Conservation (phyloP, 2,113 vertebrate species). For the Cololabis saira region DNA sequence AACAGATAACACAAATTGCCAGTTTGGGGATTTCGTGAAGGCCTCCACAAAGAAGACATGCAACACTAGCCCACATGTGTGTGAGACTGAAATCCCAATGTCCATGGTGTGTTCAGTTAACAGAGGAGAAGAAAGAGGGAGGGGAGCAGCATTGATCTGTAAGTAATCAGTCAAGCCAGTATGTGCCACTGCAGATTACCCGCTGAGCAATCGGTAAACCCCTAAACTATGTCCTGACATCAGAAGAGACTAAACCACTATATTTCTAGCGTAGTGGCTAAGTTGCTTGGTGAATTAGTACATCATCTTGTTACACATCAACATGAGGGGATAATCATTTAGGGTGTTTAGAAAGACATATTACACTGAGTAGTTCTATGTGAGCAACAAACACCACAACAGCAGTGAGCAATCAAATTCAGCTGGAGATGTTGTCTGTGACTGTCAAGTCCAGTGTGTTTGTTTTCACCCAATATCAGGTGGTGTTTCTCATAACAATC, state of each 20-base stretch:
- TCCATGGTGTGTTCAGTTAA: too few species aligned
- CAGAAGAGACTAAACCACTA: neutral
- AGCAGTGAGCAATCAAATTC: neutral
- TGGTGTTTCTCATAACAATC: neutral
- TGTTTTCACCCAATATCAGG: neutral
- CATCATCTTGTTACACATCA: neutral
- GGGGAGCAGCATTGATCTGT: too few species aligned
- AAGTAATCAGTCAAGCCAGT: too few species aligned
- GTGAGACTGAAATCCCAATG: too few species aligned
- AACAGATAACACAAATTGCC: too few species aligned
- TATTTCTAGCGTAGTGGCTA: neutral
- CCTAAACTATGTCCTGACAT: neutral
- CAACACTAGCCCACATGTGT: too few species aligned
- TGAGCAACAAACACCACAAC: neutral
- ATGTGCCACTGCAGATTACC: too few species aligned
- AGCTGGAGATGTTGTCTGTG: neutral
- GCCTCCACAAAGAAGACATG: too few species aligned
- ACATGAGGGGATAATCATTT: slow-evolving; percentile 11
- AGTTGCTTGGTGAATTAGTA: neutral
- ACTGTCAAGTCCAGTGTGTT: neutral
- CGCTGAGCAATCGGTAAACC: neutral
- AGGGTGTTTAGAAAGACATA: neutral
- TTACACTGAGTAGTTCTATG: neutral
- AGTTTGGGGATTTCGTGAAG: too few species aligned
- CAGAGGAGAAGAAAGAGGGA: too few species aligned